These are phyloP conservation scores for Ips nitidus DNA, from an alignment of 1,140 invertebrate species.

Conservation along the genomic window DNA sequence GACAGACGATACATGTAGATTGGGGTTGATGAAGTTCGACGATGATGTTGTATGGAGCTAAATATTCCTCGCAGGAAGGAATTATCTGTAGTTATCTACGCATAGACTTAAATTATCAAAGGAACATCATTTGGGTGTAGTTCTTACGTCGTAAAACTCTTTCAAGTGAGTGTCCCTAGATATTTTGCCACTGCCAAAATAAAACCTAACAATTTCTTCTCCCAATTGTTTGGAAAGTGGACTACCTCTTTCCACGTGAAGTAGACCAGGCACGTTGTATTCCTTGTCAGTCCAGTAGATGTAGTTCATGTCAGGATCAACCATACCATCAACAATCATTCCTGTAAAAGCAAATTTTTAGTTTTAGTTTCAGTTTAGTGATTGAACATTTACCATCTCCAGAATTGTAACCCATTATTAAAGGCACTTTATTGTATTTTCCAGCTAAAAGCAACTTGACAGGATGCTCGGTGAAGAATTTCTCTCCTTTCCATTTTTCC, in stretches of 20 bases:
- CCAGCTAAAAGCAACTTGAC: conserved; percentile 52
- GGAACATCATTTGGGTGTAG: neutral
- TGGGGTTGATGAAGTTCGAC: conserved; percentile 50
- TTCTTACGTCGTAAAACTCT: conserved; percentile 26
- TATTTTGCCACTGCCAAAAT: conserved; percentile 54
- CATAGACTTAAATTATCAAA: conserved; percentile 2
- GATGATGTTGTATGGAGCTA: conserved; percentile 52
- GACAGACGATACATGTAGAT: conserved; percentile 59
- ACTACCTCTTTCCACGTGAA: conserved; percentile 53
- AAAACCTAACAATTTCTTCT: conserved; percentile 56
- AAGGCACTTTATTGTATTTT: conserved; percentile 54
- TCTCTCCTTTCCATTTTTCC: conserved; percentile 44
- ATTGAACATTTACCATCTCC: conserved; percentile 36
- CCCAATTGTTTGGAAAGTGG: conserved; percentile 52
- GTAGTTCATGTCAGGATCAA: conserved; percentile 51
- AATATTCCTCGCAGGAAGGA: conserved; percentile 54
- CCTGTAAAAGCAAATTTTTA: conserved; percentile 30
- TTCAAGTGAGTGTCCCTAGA: conserved; percentile 40
- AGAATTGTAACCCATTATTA: conserved; percentile 58
- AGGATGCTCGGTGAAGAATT: conserved; percentile 55
- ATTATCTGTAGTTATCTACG: conserved; percentile 48
- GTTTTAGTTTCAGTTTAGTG: neutral
- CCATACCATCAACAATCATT: conserved; percentile 52
- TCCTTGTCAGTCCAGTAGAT: conserved; percentile 37
- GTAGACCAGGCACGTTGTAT: conserved; percentile 50